These are phyloP conservation scores for Neofelis nebulosa DNA, from an alignment of 2,113 vertebrate species.

Conservation along the genomic window DNA sequence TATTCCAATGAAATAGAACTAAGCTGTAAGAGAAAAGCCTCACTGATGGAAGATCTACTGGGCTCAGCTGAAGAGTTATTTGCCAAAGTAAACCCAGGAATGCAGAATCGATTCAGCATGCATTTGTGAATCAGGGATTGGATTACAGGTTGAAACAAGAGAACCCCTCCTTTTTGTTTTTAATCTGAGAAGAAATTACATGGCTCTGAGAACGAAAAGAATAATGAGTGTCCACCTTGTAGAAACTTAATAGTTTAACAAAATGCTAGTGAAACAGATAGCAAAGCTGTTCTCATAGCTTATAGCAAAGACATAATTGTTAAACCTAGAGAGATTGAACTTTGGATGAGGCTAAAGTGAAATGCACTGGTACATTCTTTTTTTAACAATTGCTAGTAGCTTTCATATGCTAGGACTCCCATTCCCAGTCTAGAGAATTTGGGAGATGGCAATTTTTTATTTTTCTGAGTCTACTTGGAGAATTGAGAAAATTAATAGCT, in stretches of 20 bases:
- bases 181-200: neutral
- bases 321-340: neutral
- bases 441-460: neutral
- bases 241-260: conserved; percentile 26
- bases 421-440: neutral
- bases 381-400: neutral
- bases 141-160: conserved; percentile 30
- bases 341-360: neutral
- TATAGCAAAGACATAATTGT: neutral
- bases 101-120: neutral
- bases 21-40: neutral
- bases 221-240: neutral
- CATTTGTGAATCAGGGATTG: neutral
- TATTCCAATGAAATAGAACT: neutral
- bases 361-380: neutral
- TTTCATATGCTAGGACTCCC: neutral
- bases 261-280: neutral
- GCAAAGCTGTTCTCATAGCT: neutral
- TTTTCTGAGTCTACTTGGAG: neutral
- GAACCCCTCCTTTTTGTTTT: neutral
- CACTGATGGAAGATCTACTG: neutral
- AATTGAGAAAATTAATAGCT: neutral
- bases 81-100: neutral
- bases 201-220: neutral
- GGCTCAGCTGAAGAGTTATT: neutral